Evolutionary conservation across 1,140 invertebrate genomes (phyloP).

Genomic region (Sitobion miscanthi): DNA sequence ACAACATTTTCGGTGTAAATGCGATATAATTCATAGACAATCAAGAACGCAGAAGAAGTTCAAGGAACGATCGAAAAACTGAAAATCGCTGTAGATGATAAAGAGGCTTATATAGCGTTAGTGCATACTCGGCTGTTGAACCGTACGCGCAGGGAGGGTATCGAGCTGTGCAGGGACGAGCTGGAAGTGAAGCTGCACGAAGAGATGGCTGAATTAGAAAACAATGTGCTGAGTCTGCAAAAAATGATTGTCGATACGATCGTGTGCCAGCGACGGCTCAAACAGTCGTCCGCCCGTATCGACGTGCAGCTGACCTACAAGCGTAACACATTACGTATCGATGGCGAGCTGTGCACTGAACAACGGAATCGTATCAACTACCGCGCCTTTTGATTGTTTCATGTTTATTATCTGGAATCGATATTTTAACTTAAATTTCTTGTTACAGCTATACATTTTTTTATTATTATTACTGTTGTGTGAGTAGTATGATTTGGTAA

Average conservation of each 20-base stretch:
- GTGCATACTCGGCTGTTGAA: slow-evolving; percentile 83
- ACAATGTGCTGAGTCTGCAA: not conserved
- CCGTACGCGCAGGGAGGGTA: slow-evolving; percentile 75
- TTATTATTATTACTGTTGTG: too few species aligned
- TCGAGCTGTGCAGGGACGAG: slow-evolving; percentile 74
- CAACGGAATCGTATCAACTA: not conserved
- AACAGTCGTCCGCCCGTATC: slow-evolving; percentile 21
- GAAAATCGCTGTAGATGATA: slow-evolving; percentile 80
- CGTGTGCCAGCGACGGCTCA: not conserved
- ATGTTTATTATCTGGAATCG: not conserved
- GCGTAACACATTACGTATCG: not conserved
- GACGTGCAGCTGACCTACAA: not conserved
- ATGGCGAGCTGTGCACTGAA: not conserved
- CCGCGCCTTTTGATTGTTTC: not conserved
- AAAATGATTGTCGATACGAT: not conserved
- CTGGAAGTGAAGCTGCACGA: slow-evolving; percentile 26
- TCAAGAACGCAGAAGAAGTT: slow-evolving; percentile 74
- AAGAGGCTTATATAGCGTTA: slow-evolving; percentile 80
- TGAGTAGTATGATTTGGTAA: too few species aligned
- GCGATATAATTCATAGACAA: slow-evolving; percentile 61
- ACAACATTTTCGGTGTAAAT: not conserved
- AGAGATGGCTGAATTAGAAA: slow-evolving; percentile 1
- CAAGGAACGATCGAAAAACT: slow-evolving; percentile 78
- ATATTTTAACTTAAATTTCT: not conserved
- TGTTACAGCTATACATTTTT: too few species aligned